A percentile compares a stretch with the other conserved stretches of the same genome.
Conservation (phyloP, 2,797 vertebrate genomes). For the Cephalopachus bancanus region DNA sequence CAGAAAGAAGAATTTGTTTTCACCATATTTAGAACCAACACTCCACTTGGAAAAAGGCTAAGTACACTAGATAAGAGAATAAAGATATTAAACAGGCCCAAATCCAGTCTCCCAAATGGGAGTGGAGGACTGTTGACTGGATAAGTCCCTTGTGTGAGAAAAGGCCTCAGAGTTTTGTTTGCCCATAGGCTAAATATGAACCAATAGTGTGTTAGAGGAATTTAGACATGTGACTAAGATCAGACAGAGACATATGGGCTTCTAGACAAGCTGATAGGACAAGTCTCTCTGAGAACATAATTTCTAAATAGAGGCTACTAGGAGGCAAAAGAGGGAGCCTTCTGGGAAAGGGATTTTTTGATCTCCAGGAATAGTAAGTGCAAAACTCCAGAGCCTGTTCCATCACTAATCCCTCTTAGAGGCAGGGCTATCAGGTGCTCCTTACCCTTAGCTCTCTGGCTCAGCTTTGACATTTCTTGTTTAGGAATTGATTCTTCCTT, state of each 20-base stretch:
- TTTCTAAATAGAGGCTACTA: not conserved
- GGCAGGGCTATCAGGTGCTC: not conserved
- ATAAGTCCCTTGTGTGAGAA: not conserved
- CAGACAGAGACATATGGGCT: not conserved
- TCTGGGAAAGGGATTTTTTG: not conserved
- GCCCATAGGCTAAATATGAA: not conserved
- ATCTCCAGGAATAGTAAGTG: not conserved
- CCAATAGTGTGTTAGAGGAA: not conserved
- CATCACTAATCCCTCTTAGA: not conserved
- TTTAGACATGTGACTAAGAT: not conserved
- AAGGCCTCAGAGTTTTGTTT: not conserved
- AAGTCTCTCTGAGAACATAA: not conserved
- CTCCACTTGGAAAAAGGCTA: not conserved
- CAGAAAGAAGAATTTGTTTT: not conserved
- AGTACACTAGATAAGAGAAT: not conserved
- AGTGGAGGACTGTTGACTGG: not conserved
- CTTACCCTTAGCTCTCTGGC: not conserved
- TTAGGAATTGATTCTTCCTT: not conserved
- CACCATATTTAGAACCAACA: not conserved
- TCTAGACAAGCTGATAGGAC: not conserved
- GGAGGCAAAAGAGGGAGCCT: not conserved
- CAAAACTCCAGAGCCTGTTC: not conserved
- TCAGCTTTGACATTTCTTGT: not conserved
- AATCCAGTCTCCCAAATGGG: not conserved
- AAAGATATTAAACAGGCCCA: not conserved